Evolutionary conservation across 2,888 invertebrate genomes (phyloP).

Genomic region (Osmoderma eremita): DNA sequence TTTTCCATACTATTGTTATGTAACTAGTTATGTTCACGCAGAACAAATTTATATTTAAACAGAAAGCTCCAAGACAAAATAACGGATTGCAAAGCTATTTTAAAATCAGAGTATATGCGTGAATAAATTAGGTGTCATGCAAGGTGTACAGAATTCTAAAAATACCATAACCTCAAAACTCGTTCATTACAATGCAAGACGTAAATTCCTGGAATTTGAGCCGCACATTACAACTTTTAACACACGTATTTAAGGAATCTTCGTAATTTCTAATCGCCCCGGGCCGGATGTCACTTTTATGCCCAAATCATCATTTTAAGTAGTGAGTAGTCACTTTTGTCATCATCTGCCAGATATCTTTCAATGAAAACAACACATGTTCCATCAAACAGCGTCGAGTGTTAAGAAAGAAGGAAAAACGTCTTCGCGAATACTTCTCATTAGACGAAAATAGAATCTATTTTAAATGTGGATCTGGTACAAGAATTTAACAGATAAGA

Average conservation of each 20-base stretch:
- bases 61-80: constrained; percentile 2
- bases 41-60: constrained; percentile 11
- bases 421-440: constrained; percentile 6
- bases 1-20: constrained; percentile 3
- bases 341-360: constrained; percentile 11
- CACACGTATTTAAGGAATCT: neutral
- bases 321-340: constrained; percentile 18
- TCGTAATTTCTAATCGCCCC: constrained; percentile 10
- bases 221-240: neutral
- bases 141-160: constrained; percentile 23
- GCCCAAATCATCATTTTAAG: constrained; percentile 3
- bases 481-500: constrained; percentile 47
- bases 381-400: constrained; percentile 24
- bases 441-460: constrained; percentile 55
- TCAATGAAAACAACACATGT: constrained; percentile 15
- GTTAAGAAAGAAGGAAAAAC: constrained; percentile 35
- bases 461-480: constrained; percentile 55
- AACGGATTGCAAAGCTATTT: constrained; percentile 17
- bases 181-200: constrained; percentile 18
- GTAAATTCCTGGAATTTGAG: constrained; percentile 10
- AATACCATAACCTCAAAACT: constrained; percentile 26
- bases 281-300: neutral
- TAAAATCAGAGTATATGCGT: constrained; percentile 20
- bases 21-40: constrained; percentile 6
- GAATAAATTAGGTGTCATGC: constrained; percentile 21